Conservation (phyloP, 92 coral and sea anemone genomes). For the Epizoanthus scotinus region DNA sequence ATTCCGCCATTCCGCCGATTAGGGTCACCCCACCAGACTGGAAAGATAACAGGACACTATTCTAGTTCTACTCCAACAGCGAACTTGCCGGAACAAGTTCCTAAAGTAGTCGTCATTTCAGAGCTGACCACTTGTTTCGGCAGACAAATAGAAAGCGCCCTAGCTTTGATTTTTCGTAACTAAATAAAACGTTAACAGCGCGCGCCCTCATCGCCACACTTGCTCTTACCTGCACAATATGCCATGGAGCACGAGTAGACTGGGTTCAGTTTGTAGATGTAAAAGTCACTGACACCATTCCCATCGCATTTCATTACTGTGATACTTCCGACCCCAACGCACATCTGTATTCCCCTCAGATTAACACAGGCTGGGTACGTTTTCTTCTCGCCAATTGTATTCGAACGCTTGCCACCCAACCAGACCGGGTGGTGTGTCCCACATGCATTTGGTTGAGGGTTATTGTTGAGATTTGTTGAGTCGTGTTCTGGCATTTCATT, state of each 20-base stretch:
- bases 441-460: slow-evolving; percentile 11
- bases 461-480: background rate
- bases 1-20: too few relatives aligned
- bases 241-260: background rate
- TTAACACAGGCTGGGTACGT: background rate
- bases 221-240: slow-evolving; percentile 6
- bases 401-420: slow-evolving; percentile 13
- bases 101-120: too few relatives aligned
- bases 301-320: slow-evolving; percentile 8
- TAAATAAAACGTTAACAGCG: too few relatives aligned
- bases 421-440: slow-evolving; percentile 7
- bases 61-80: too few relatives aligned
- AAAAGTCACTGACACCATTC: background rate
- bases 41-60: too few relatives aligned
- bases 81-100: too few relatives aligned
- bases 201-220: too few relatives aligned
- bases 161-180: too few relatives aligned
- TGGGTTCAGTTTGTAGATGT: slow-evolving; percentile 8
- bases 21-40: too few relatives aligned
- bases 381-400: background rate
- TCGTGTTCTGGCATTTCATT: slow-evolving; percentile 13
- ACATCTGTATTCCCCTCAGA: background rate
- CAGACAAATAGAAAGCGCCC: too few relatives aligned
- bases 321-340: background rate
- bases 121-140: too few relatives aligned